Conservation (phyloP, 2,797 vertebrate genomes). For the Liparis tanakae region DNA sequence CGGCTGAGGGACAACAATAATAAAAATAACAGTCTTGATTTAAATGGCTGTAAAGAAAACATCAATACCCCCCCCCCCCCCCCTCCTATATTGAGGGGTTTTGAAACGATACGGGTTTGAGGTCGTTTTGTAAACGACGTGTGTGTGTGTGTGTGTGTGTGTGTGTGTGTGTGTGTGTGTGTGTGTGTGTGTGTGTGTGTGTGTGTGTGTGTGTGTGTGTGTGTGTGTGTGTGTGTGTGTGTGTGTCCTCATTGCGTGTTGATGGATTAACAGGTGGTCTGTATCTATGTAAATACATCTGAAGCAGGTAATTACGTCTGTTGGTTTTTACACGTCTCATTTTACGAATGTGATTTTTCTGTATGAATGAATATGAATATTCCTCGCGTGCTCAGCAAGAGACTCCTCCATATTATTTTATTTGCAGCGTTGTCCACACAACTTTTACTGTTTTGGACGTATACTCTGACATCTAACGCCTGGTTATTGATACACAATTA, state of each 20-base stretch:
- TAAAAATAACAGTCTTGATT: constrained; percentile 77
- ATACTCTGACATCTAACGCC: constrained; percentile 35
- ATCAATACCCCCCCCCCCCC: constrained; percentile 60
- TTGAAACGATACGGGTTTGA: constrained; percentile 9
- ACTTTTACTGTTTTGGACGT: constrained; percentile 26
- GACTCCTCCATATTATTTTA: background rate
- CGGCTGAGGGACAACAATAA: constrained; percentile 61
- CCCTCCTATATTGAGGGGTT: constrained; percentile 24
- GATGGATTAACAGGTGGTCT: constrained; percentile 8
- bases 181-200: too few species aligned
- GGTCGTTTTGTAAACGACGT: constrained; percentile 44
- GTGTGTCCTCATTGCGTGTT: constrained; percentile 11
- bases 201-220: background rate
- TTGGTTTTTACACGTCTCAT: constrained; percentile 23
- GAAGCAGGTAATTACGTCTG: constrained; percentile 8
- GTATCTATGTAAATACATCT: constrained; percentile 33
- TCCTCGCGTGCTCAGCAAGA: background rate
- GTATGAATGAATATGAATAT: constrained; percentile 46
- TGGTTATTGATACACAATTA: constrained; percentile 71
- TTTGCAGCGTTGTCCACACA: constrained; percentile 11
- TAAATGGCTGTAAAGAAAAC: constrained; percentile 70
- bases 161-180: too few species aligned
- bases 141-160: too few species aligned
- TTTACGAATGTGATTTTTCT: constrained; percentile 15
- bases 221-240: too few species aligned